Conservation (phyloP, 2,797 vertebrate genomes). For the Chelidonichthys spinosus region DNA sequence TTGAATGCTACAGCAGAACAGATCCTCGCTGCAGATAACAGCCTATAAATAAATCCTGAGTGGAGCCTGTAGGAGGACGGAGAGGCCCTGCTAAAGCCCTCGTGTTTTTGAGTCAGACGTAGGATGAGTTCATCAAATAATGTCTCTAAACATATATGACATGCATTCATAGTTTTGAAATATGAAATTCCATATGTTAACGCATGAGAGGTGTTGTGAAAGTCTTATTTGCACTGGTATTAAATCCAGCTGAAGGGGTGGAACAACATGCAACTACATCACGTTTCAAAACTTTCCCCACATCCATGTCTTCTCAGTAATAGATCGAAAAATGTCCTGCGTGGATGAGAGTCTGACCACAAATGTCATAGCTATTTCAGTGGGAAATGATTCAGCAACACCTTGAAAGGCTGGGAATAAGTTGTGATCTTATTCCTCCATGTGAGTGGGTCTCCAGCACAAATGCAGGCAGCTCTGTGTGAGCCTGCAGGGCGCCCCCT, state of each 20-base stretch:
- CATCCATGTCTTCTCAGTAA: neutral
- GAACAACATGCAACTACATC: neutral
- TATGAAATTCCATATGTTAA: neutral
- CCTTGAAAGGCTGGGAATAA: neutral
- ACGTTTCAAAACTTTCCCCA: slow-evolving; percentile 1
- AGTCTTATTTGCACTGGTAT: neutral
- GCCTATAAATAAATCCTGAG: slow-evolving; percentile 38
- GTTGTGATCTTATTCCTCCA: neutral
- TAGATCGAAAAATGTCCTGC: neutral
- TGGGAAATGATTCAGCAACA: neutral
- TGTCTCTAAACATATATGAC: neutral
- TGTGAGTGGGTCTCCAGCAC: neutral
- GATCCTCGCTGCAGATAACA: slow-evolving; percentile 33
- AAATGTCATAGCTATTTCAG: neutral
- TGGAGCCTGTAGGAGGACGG: slow-evolving; percentile 3
- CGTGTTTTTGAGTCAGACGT: neutral
- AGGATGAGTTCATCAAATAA: neutral
- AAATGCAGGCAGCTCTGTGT: neutral
- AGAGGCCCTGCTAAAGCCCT: neutral
- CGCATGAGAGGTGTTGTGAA: neutral
- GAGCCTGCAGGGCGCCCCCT: neutral
- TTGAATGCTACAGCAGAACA: slow-evolving; percentile 29
- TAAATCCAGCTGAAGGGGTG: neutral
- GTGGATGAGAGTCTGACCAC: neutral
- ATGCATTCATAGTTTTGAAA: neutral